A percentile compares a stretch with the other conserved stretches of the same genome.
Evolutionary conservation across 2,113 vertebrate genomes (phyloP).

Genomic region (Gasterosteus nipponicus): DNA sequence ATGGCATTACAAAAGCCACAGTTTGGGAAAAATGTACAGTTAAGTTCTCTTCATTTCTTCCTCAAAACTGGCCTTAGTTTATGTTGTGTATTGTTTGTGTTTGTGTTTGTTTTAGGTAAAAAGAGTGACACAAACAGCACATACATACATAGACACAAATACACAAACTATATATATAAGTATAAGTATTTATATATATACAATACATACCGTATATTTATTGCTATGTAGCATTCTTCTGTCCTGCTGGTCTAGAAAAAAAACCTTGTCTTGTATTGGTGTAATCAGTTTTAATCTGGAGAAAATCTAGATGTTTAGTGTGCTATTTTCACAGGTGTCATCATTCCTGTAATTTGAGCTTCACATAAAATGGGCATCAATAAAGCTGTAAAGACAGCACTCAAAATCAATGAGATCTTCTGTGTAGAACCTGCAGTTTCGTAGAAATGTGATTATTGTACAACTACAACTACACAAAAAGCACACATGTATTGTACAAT

Average conservation of each 20-base stretch:
- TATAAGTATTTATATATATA: too few relatives aligned
- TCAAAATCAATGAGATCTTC: conserved; percentile 45
- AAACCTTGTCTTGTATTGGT: conserved; percentile 14
- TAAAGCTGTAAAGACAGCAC: conserved; percentile 41
- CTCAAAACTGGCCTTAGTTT: conserved; percentile 80
- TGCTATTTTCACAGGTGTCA: neutral
- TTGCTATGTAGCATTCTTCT: conserved; percentile 32
- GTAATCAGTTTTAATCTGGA: conserved; percentile 13
- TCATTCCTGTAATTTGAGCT: conserved; percentile 31
- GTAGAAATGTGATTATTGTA: conserved; percentile 60
- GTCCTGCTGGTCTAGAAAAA: conserved; percentile 9
- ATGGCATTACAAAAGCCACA: conserved; percentile 37
- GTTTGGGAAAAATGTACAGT: conserved; percentile 41
- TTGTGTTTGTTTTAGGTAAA: conserved; percentile 15
- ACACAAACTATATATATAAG: neutral
- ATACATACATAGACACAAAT: neutral
- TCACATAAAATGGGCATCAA: conserved; percentile 22
- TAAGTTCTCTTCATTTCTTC: conserved; percentile 65
- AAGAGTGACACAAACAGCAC: conserved; percentile 14
- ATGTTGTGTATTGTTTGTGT: conserved; percentile 48
- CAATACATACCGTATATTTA: conserved; percentile 31
- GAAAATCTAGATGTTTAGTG: conserved; percentile 5
- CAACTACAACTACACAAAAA: conserved; percentile 39
- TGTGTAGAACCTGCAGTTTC: conserved; percentile 45
- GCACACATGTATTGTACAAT: conserved; percentile 57